Conservation (phyloP, 1,140 invertebrate genomes). For the Psilanteris sp. region DNA sequence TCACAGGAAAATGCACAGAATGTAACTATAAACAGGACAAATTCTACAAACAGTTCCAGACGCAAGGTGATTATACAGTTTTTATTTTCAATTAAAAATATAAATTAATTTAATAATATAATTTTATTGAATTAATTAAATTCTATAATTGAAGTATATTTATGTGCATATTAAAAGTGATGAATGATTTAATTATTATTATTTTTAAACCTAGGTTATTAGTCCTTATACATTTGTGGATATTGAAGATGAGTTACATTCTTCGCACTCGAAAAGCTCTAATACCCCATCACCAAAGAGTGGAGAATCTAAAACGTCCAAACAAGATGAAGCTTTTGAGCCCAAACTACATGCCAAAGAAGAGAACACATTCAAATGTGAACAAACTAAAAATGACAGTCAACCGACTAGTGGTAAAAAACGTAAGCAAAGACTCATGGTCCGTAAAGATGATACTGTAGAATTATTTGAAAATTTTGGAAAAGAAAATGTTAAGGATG, state of each 20-base stretch:
- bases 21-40: neutral
- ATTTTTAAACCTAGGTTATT: too few species aligned
- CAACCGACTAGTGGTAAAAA: conserved; percentile 70
- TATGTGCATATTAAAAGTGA: too few species aligned
- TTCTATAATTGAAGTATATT: too few species aligned
- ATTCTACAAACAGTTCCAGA: neutral
- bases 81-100: too few species aligned
- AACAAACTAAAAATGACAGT: conserved; percentile 34
- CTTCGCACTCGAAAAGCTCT: conserved; percentile 46
- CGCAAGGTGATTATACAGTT: too few species aligned
- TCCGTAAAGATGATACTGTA: conserved; percentile 73
- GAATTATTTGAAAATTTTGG: conserved; percentile 74
- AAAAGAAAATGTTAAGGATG: conserved; percentile 66
- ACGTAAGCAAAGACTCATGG: conserved; percentile 74
- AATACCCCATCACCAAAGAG: conserved; percentile 20
- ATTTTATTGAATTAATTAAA: too few species aligned
- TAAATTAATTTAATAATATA: too few species aligned
- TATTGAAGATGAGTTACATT: conserved; percentile 64
- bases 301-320: neutral
- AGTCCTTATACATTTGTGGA: conserved; percentile 73
- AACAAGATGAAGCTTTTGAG: neutral
- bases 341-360: neutral
- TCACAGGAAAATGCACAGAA: conserved; percentile 1
- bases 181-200: too few species aligned
- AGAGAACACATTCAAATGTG: conserved; percentile 8